Evolutionary conservation across 2,113 vertebrate genomes (phyloP), one percentile per base, ranked within the genome.

Genomic region (Catharus fuscescens): DNA sequence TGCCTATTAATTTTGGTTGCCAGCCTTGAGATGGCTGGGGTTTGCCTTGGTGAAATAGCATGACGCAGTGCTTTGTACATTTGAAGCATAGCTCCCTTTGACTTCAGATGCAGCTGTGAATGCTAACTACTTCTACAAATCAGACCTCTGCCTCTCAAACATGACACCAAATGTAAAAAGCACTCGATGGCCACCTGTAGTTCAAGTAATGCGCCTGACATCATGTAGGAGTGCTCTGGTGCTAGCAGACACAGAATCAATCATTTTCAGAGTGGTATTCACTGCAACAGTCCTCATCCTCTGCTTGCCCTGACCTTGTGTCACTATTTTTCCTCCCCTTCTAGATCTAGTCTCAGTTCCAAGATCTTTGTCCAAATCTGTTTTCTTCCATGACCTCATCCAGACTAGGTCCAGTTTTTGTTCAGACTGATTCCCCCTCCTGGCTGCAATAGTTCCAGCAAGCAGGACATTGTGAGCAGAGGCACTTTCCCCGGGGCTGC

Each of bases 121-220:
- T 93, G 64, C 83, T 76, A 91, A 93, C 40, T 56, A 26, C 77
- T 47, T 47, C 65, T 80, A 60, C 72, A 92, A 34, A 71, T 67
- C 83, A 89, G 83, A 79, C 17, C 65, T 18, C 44, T 60, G 83
- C 83, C 88, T 97, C 67, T 93, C 83, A 59, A 47, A 71, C 32
- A 0, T 0, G 88, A 42, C 69, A 86, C 29, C 21, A 23, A 86
- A 64, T 11, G 17, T 40, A 50, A 61, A 70, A 67, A 64, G 72
- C 14, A 31, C 52, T 92, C 0, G 0, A 56, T 86, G 83, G 83
- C 91, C 86, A 84, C 83, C 86, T 84, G 80, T 80, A 79, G 72
- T 91, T 96, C 80, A 91, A 84, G 36, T 84, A 70, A 81, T 91
- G 80, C 7, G 4, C 88, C 50, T 81, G 61, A 86, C 60, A 52